Percentiles rank a stretch among this genome's conserved stretches.
Conservation (phyloP, 2,888 invertebrate genomes). For the Cephus nigrinus region DNA sequence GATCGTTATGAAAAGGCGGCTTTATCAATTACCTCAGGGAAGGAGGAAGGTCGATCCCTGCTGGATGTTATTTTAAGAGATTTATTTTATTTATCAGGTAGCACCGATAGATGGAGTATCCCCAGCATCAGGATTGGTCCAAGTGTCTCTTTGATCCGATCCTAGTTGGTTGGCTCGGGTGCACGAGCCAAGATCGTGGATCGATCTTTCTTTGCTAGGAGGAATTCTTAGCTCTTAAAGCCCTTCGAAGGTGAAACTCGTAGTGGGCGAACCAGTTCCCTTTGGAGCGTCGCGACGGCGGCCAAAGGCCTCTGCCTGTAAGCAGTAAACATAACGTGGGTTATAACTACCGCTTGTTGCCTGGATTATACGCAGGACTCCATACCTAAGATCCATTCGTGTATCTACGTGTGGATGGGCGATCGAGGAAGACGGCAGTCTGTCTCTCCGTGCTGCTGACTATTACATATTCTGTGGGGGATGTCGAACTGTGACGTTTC, state of each 20-base stretch:
- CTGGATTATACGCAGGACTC: neutral
- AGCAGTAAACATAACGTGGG: slow-evolving; percentile 11
- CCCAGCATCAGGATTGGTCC: neutral
- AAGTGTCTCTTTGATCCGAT: neutral
- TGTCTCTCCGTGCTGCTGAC: neutral
- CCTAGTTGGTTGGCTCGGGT: neutral
- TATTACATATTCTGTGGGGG: neutral
- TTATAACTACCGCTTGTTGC: neutral
- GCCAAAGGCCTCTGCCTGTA: slow-evolving; percentile 8
- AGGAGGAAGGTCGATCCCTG: neutral
- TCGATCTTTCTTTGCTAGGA: slow-evolving; percentile 4
- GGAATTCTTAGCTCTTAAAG: slow-evolving; percentile 28
- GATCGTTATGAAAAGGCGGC: neutral
- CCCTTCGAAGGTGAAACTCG: slow-evolving; percentile 31
- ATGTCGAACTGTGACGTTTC: neutral
- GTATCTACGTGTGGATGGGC: neutral
- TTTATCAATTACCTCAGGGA: neutral
- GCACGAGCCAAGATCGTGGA: neutral
- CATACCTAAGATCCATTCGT: neutral
- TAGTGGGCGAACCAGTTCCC: slow-evolving; percentile 55
- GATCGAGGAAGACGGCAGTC: neutral
- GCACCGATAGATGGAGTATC: neutral
- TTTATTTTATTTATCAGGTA: neutral
- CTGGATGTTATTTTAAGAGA: neutral
- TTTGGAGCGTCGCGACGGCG: slow-evolving; percentile 21